These are phyloP conservation scores for Oligia latruncula DNA, from an alignment of 2,888 invertebrate species.

Conservation along the genomic window DNA sequence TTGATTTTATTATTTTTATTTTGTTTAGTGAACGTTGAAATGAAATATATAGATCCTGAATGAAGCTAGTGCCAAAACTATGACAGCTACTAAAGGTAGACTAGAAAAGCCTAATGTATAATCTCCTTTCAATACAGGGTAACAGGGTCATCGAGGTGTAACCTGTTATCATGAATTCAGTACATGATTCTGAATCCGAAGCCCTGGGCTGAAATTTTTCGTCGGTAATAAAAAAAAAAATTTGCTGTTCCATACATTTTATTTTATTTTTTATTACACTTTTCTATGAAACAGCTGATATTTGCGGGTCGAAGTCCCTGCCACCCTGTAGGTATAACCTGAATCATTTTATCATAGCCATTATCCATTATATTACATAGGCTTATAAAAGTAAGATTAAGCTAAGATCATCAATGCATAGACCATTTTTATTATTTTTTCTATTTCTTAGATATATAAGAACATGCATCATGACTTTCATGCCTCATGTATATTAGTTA, in stretches of 20 bases:
- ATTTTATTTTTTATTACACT: no score
- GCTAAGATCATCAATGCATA: conserved; percentile 7
- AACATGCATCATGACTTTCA: conserved; percentile 82
- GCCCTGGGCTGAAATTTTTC: no score
- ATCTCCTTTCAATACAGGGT: conserved; percentile 3
- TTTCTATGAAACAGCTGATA: no score
- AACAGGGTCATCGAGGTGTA: neutral
- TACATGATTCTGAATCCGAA: no score
- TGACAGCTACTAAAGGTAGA: neutral
- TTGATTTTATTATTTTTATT: neutral
- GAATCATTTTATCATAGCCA: neutral
- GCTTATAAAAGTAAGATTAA: conserved; percentile 6
- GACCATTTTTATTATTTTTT: conserved; percentile 28
- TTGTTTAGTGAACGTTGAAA: neutral
- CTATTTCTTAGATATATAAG: conserved; percentile 77
- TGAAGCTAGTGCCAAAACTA: conserved; percentile 18
- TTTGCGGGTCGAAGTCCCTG: neutral
- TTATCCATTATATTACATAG: neutral
- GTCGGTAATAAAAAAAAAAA: no score
- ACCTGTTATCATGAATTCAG: neutral
- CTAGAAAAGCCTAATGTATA: conserved; percentile 1
- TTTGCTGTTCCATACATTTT: no score
- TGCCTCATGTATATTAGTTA: conserved; percentile 49
- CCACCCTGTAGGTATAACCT: neutral
- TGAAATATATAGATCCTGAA: neutral